Base-by-base conservation (phyloP, 1,140 invertebrate genomes). In the Heliconius hewitsoni region DNA sequence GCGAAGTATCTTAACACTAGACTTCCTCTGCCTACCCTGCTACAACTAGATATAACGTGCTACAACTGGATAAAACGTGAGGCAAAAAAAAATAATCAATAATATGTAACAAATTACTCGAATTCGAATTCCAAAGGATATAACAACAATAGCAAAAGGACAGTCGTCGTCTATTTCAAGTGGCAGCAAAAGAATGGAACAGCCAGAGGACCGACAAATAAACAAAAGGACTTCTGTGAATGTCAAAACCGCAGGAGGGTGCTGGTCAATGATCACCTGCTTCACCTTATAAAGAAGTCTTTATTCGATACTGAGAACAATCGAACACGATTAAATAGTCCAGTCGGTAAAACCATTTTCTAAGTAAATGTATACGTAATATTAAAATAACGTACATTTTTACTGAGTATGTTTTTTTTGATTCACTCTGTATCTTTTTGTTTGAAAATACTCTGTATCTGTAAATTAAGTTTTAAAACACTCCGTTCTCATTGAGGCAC, bases 171-270 rank as follows among this genome's bases (percentile, higher is more conserved):
- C 76, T 75, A 27, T 30, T 77, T 78, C 76, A 75, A 81, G 80
- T 72, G 80, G 46, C 76, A 73, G 80, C 30, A 70, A 81, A 46
- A 72, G 75, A 78, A 81, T 78, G 73, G 37, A 78, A 3, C 27
- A 50, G 71, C 71, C 19, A 19, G 37, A 77, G 72, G 42, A 77
- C 79, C 80, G 80, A 78, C 80, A 81, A 78, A 77, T 72, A 81
- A 81, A 81, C 76, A 78, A 81, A 75, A 73, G 73, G 78, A 39
- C 16, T 74, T 46, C 37, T 52, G 34, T 85, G 84, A 83, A 85
- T 85, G 80, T 81, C 79, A 82, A 81, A 83, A 83, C 84, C 79
- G 70, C 77, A 82, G 83, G 82, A 85, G 84, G 82, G 82, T 76
- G 79, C 79, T 74, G 77, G 80, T 80, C 77, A 82, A 55, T 79